Evolutionary conservation across 2,113 vertebrate species (phyloP).

Genomic region (Paratilapia polleni): DNA sequence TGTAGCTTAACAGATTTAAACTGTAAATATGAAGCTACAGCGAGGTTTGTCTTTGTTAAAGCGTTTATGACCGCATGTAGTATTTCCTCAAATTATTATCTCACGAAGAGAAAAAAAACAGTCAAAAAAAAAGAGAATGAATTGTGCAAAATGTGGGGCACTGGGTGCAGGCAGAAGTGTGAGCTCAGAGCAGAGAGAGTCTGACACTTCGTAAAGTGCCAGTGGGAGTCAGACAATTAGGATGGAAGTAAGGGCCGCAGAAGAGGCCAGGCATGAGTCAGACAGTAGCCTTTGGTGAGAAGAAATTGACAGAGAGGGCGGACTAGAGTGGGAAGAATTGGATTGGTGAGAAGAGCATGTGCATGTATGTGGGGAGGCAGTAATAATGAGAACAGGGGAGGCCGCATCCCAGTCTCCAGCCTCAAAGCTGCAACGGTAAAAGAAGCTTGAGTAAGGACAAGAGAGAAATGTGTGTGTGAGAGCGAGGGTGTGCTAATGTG

Average conservation of each 20-base stretch:
- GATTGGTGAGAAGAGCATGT: conserved; percentile 40
- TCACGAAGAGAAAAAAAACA: background rate
- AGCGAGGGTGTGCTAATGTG: background rate
- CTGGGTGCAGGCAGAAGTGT: conserved; percentile 4
- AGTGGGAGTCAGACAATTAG: conserved; percentile 72
- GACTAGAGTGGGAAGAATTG: conserved; percentile 44
- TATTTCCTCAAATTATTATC: background rate
- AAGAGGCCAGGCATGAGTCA: conserved; percentile 64
- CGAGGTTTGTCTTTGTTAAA: background rate
- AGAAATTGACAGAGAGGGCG: conserved; percentile 45
- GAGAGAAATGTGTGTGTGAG: background rate
- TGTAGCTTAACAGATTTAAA: conserved; percentile 1
- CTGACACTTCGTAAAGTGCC: conserved; percentile 52
- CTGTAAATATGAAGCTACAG: background rate
- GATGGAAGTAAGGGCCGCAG: conserved; percentile 52
- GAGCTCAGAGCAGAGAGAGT: conserved; percentile 39
- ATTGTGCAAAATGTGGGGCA: conserved; percentile 28
- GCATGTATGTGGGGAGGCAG: background rate
- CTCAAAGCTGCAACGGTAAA: conserved; percentile 20
- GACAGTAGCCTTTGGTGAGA: conserved; percentile 32
- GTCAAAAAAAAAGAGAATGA: background rate
- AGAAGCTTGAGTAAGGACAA: background rate
- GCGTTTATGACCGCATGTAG: background rate
- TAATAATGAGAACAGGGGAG: conserved; percentile 42
- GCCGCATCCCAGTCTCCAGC: background rate